phyloP scores from a whole-genome alignment of 92 coral and sea anemone genomes.

The Pocillopora meandrina region DNA sequence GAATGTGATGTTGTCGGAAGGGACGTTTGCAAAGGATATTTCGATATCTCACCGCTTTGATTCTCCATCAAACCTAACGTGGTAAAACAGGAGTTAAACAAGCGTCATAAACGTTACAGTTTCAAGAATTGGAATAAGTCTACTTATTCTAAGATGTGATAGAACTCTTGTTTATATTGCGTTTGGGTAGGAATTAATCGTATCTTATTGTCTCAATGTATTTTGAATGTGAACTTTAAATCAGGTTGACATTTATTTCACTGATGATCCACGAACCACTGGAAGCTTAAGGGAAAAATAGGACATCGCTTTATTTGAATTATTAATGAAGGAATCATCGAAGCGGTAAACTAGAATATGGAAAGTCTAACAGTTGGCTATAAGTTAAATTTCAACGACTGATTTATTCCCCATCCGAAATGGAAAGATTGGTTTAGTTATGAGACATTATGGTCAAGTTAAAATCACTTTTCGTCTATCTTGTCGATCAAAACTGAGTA shows the following conservation, averaged over 20 bases:
- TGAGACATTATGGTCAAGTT: background rate
- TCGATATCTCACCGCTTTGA: too few relatives aligned
- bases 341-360: background rate
- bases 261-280: background rate
- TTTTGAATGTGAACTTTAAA: too few relatives aligned
- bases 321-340: background rate
- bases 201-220: too few relatives aligned
- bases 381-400: background rate
- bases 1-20: slow-evolving; percentile 1
- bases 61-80: background rate
- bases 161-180: too few relatives aligned
- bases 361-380: slow-evolving; percentile 14
- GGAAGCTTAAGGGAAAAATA: background rate
- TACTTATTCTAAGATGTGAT: too few relatives aligned
- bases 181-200: background rate
- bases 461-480: background rate
- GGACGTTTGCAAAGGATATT: slow-evolving; percentile 2
- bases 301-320: background rate
- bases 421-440: background rate
- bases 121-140: too few relatives aligned
- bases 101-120: background rate
- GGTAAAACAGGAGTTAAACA: background rate
- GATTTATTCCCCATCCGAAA: slow-evolving; percentile 17
- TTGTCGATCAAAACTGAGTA: slow-evolving; percentile 8
- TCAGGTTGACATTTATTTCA: background rate